Conservation (phyloP, 1,140 invertebrate species). For the Protaetia brevitarsis region DNA sequence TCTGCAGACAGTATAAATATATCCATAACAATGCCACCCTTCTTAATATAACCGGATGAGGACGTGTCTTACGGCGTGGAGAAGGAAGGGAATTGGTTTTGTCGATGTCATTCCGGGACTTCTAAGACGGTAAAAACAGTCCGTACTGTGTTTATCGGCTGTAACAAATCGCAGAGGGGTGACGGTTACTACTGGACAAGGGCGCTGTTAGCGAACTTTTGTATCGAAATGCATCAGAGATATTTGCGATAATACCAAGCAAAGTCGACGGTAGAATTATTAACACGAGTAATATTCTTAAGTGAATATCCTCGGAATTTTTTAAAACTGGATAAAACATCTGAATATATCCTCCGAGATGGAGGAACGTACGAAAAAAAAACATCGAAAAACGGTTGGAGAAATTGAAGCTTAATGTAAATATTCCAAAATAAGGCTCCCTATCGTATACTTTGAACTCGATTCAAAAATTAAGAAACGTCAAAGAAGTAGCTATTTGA, state of each 20-base stretch:
- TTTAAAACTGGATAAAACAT: too few relatives aligned
- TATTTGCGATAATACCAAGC: constrained; percentile 24
- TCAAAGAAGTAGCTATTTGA: too few relatives aligned
- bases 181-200: constrained; percentile 27
- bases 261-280: too few relatives aligned
- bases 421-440: too few relatives aligned
- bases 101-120: constrained; percentile 10
- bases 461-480: too few relatives aligned
- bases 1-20: constrained; percentile 30
- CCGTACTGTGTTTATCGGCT: constrained; percentile 38
- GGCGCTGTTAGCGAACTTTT: constrained; percentile 23
- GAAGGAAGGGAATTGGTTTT: constrained; percentile 23
- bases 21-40: constrained; percentile 29
- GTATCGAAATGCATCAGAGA: constrained; percentile 27
- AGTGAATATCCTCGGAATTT: too few relatives aligned
- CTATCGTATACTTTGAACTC: too few relatives aligned
- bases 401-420: too few relatives aligned
- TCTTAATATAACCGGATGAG: constrained; percentile 11
- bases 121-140: constrained; percentile 35
- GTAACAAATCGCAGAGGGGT: constrained; percentile 40
- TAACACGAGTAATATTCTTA: too few relatives aligned
- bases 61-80: constrained; percentile 18
- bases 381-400: too few relatives aligned
- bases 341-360: too few relatives aligned
- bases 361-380: too few relatives aligned